A percentile compares a stretch with the other conserved stretches of the same genome.
These are phyloP conservation scores for Gambusia affinis DNA, from an alignment of 2,113 vertebrate species.

Conservation along the genomic window DNA sequence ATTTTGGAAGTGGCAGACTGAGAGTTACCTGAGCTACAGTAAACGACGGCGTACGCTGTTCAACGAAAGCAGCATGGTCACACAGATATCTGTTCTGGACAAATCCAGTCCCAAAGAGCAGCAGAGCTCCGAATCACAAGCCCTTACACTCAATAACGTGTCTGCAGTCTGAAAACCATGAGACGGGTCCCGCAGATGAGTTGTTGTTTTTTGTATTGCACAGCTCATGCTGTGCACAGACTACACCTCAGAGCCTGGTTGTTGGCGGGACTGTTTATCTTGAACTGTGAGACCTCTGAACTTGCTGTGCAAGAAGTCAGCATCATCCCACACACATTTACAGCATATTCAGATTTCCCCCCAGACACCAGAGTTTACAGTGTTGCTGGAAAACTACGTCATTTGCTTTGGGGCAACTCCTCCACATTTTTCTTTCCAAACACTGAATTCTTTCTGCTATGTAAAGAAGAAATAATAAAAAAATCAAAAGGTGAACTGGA, in stretches of 20 bases:
- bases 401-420: constrained; percentile 1
- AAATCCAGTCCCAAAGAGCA: constrained; percentile 78
- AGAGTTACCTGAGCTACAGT: constrained; percentile 77
- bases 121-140: constrained; percentile 1
- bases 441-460: background rate
- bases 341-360: background rate
- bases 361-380: background rate
- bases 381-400: background rate
- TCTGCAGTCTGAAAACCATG: constrained; percentile 37
- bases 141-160: constrained; percentile 31
- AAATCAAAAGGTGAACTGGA: background rate
- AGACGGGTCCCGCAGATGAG: background rate
- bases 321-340: background rate
- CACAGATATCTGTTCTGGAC: constrained; percentile 83
- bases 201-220: background rate
- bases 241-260: constrained; percentile 26
- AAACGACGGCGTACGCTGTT: constrained; percentile 74
- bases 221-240: constrained; percentile 4
- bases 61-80: constrained; percentile 81
- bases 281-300: constrained; percentile 9
- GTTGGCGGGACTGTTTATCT: constrained; percentile 14
- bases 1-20: constrained; percentile 79
- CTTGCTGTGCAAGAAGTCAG: background rate
- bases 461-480: background rate
- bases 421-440: constrained; percentile 1